Conservation (phyloP, 1,140 invertebrate species). For the Pogonomyrmex californicus region DNA sequence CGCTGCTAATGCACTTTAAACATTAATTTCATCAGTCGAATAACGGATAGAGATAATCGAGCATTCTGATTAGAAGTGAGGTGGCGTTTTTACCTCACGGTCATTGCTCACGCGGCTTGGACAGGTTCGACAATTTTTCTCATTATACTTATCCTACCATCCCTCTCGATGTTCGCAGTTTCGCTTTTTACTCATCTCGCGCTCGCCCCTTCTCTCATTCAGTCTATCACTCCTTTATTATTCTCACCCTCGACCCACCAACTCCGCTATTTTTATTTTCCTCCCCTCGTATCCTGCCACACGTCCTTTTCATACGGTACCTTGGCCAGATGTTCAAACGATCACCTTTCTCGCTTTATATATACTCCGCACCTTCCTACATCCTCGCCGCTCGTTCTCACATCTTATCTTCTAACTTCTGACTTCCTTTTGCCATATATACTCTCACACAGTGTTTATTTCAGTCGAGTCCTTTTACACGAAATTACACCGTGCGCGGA, state of each 20-base stretch:
- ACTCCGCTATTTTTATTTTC: slow-evolving; percentile 59
- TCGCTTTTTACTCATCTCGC: slow-evolving; percentile 11
- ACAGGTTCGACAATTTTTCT: slow-evolving; percentile 44
- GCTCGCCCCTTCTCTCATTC: background rate
- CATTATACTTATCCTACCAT: slow-evolving; percentile 38
- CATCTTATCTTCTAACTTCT: slow-evolving; percentile 57
- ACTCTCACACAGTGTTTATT: slow-evolving; percentile 51
- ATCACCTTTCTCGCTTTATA: slow-evolving; percentile 45
- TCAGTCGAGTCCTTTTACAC: slow-evolving; percentile 32
- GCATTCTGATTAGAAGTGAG: background rate
- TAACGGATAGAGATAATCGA: slow-evolving; percentile 27
- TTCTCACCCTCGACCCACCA: slow-evolving; percentile 10
- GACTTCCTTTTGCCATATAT: slow-evolving; percentile 35
- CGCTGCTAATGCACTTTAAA: slow-evolving; percentile 27
- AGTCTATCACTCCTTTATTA: slow-evolving; percentile 49
- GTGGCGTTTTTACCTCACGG: slow-evolving; percentile 2
- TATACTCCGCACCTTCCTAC: background rate
- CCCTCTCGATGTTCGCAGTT: slow-evolving; percentile 8
- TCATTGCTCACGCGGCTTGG: background rate
- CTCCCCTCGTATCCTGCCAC: background rate
- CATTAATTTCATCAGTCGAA: slow-evolving; percentile 21
- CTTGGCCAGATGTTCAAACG: slow-evolving; percentile 56
- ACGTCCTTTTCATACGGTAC: slow-evolving; percentile 35
- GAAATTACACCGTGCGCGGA: slow-evolving; percentile 46
- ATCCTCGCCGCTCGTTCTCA: slow-evolving; percentile 30